Percentiles rank a stretch among this genome's conserved stretches.
Conservation (phyloP, 1,140 invertebrate genomes). For the Drosophila jambulina region DNA sequence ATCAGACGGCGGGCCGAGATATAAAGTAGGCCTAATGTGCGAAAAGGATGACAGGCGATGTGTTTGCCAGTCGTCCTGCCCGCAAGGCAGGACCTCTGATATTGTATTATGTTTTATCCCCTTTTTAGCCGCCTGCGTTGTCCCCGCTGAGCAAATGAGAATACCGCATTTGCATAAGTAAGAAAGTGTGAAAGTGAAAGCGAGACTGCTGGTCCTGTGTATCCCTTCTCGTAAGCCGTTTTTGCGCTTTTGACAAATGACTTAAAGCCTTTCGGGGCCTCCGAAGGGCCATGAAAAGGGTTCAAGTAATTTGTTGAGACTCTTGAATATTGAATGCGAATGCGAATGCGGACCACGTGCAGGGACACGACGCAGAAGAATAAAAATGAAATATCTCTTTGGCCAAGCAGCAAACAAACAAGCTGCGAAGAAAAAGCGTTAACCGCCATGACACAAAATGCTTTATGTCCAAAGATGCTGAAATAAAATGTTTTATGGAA, state of each 20-base stretch:
- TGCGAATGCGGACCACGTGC: conserved; percentile 60
- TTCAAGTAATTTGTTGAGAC: conserved; percentile 81
- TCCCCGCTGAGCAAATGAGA: conserved; percentile 53
- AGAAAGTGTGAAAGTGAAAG: conserved; percentile 75
- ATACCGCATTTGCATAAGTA: conserved; percentile 72
- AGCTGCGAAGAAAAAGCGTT: conserved; percentile 21
- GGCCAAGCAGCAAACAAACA: conserved; percentile 12
- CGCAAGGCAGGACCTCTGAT: conserved; percentile 42
- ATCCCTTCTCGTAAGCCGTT: conserved; percentile 49
- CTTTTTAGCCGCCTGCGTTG: conserved; percentile 29
- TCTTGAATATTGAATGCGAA: conserved; percentile 80
- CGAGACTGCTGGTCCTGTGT: conserved; percentile 5
- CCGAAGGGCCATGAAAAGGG: conserved; percentile 68
- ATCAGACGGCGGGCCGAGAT: conserved; percentile 68
- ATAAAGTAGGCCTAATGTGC: conserved; percentile 76
- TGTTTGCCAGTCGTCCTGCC: conserved; percentile 39
- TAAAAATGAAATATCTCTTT: conserved; percentile 70
- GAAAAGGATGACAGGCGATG: conserved; percentile 73
- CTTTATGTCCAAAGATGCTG: conserved; percentile 29
- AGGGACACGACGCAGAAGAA: conserved; percentile 39
- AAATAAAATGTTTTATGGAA: conserved; percentile 30
- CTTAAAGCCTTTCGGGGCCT: conserved; percentile 76
- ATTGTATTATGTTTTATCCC: conserved; percentile 56
- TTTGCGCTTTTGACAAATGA: conserved; percentile 80
- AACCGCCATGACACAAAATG: conserved; percentile 22